phyloP scores from a whole-genome alignment of 2,113 vertebrate species.

The Protobothrops flavoviridis region DNA sequence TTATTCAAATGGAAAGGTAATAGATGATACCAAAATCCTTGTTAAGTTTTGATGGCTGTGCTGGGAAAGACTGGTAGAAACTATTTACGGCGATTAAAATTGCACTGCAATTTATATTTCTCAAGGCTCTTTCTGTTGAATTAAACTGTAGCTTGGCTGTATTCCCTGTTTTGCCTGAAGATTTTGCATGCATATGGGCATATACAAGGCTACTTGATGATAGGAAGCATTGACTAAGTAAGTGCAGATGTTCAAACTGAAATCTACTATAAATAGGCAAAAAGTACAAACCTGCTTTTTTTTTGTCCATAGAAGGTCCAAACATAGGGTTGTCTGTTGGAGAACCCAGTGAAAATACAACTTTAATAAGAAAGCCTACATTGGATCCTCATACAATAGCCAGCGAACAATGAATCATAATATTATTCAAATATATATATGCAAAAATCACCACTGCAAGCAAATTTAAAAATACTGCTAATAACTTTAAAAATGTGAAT shows the following conservation, averaged over 20 bases:
- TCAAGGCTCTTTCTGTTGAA: constrained; percentile 13
- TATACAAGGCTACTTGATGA: constrained; percentile 17
- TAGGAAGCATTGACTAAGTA: constrained; percentile 29
- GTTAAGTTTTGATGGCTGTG: constrained; percentile 21
- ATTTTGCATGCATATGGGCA: neutral
- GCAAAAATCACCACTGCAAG: no score
- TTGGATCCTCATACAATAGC: constrained; percentile 9
- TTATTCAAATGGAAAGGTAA: constrained; percentile 50
- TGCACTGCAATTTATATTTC: constrained; percentile 6
- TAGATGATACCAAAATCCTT: constrained; percentile 37
- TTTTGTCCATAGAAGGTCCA: constrained; percentile 32
- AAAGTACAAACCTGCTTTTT: neutral
- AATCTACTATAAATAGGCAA: neutral
- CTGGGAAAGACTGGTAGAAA: constrained; percentile 29
- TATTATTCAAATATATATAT: neutral
- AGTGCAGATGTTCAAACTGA: constrained; percentile 36
- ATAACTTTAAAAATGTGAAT: no score
- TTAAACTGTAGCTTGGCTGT: neutral
- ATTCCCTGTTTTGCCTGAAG: constrained; percentile 17
- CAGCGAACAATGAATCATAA: neutral
- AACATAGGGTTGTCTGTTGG: neutral
- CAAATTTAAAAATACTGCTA: no score
- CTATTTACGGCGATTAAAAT: neutral
- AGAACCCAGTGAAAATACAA: neutral
- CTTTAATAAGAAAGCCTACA: neutral